phyloP scores from a whole-genome alignment of 2,888 invertebrate species.

The Zele albiditarsus region DNA sequence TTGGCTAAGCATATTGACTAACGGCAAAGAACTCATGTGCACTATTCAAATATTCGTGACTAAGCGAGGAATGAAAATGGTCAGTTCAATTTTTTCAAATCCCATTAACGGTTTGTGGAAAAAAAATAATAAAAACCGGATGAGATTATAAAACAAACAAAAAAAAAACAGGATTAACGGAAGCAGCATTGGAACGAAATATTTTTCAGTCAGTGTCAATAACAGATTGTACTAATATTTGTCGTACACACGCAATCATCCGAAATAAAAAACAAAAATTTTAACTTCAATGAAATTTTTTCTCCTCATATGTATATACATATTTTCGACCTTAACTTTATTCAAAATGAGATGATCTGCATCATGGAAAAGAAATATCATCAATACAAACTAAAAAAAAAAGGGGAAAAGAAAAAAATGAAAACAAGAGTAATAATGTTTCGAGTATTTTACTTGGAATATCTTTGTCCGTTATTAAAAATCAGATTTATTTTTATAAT shows the following conservation, averaged over 20 bases:
- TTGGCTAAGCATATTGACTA: background rate
- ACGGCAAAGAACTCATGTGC: background rate
- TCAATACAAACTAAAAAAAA: conserved; percentile 49
- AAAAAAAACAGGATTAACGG: background rate
- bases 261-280: background rate
- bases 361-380: too few relatives aligned
- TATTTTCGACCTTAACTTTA: background rate
- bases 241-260: background rate
- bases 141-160: background rate
- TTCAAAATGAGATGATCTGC: conserved; percentile 5
- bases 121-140: background rate
- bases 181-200: too few relatives aligned
- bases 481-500: conserved; percentile 52
- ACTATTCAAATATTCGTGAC: background rate
- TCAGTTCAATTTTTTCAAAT: too few relatives aligned
- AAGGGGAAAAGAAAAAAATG: conserved; percentile 2
- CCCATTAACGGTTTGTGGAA: background rate
- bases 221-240: background rate
- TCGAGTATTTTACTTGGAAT: conserved; percentile 62
- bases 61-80: background rate
- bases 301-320: background rate
- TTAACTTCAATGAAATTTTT: background rate
- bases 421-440: conserved; percentile 48
- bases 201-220: background rate
- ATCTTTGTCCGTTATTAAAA: conserved; percentile 62